Evolutionary conservation across 2,888 invertebrate species (phyloP), one percentile per base, ranked within the genome.

Genomic region (Epinotia nisella): DNA sequence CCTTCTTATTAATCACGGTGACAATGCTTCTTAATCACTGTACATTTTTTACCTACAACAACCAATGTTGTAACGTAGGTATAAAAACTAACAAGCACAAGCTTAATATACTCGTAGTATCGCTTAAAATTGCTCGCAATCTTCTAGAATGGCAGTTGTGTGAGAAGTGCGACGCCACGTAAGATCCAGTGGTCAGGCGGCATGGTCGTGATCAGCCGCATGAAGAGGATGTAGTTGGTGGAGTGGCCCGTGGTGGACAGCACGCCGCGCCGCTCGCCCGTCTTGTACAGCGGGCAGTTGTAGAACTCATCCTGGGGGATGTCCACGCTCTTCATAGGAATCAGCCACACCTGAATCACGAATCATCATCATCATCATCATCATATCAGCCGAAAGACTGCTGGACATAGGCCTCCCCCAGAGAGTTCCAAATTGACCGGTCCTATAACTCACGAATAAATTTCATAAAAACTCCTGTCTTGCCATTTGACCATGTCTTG

Each of bases 161-260:
- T 98, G 53, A 98, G 94, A 78, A 98, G 91, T 1, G 98, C 98
- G 19, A 97, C 97, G 11, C 98, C 98, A 60, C 98, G 94, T 92
- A 97, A 95, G 78, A 98, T 96, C 98, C 98, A 98, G 86, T 98
- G 98, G 70, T 96, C 95, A 13, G 96, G 93, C 2, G 72, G 67
- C 67, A 55, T 35, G 5, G 1, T n/a, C 0, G 97, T 96, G 75
- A 95, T 95, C 75, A 98, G 91, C 75, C 95, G 90, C 95, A 98
- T 97, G 79, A 95, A 96, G 71, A 98, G 96, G 61, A 98, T 97
- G 85, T 98, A 98, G 94, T 98, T 98, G 72, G 98, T 98, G 77
- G 98, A 98, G 89, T 98, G 98, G 0, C 98, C 98, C 0, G 98
- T 98, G 4, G 98, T 98, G 70, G 98, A 98, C 67, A 98, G 94